Conservation (phyloP, 2,888 invertebrate species). For the Mimumesa dahlbomi region DNA sequence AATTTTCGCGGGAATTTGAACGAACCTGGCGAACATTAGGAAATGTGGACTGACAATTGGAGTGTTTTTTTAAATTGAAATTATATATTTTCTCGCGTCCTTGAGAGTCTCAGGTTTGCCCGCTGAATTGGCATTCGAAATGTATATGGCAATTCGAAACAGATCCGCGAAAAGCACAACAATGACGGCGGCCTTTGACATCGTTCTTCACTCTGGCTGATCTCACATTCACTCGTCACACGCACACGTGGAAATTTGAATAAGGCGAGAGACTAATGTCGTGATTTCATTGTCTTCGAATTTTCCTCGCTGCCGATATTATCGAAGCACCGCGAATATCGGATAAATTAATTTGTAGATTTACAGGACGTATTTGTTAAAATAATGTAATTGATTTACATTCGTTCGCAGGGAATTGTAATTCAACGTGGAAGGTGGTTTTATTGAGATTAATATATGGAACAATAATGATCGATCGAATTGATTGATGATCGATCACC, state of each 20-base stretch:
- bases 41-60: too few relatives aligned
- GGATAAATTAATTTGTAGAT: too few relatives aligned
- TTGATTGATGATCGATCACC: conserved; percentile 17
- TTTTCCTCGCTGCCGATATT: too few relatives aligned
- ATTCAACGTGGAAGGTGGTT: neutral
- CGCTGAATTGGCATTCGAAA: conserved; percentile 34
- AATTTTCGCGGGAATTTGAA: too few relatives aligned
- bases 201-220: conserved; percentile 60
- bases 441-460: neutral
- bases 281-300: neutral
- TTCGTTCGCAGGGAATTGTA: too few relatives aligned
- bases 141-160: conserved; percentile 6
- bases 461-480: conserved; percentile 3
- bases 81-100: too few relatives aligned
- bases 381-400: too few relatives aligned
- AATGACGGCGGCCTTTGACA: conserved; percentile 42
- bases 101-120: neutral
- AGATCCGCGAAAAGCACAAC: conserved; percentile 1
- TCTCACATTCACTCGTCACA: conserved; percentile 39
- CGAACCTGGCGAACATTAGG: too few relatives aligned
- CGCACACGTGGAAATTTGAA: conserved; percentile 21
- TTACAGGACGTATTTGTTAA: too few relatives aligned
- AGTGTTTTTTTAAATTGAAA: too few relatives aligned
- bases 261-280: conserved; percentile 2
- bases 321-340: neutral